Conservation (phyloP, 2,113 vertebrate genomes). For the Tursiops truncatus region DNA sequence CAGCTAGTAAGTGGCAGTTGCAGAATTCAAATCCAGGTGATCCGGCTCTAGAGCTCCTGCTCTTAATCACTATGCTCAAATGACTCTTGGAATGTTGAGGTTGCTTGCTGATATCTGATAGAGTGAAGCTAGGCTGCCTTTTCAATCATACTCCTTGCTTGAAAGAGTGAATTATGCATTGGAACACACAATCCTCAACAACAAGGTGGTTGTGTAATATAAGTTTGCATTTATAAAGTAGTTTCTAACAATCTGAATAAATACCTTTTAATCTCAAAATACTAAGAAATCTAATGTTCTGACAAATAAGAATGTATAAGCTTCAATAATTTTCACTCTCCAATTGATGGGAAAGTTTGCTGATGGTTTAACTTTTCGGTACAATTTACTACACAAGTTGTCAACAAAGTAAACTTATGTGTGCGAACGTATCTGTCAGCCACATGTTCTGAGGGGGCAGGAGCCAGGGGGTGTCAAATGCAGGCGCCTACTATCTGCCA, state of each 20-base stretch:
- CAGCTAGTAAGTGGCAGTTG: conserved; percentile 49
- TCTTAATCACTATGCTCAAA: background rate
- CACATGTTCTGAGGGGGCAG: background rate
- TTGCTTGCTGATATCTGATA: background rate
- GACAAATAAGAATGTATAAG: background rate
- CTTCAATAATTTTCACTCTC: conserved; percentile 30
- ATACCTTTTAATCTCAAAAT: conserved; percentile 23
- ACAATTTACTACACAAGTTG: background rate
- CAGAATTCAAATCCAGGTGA: conserved; percentile 34
- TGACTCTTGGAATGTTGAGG: background rate
- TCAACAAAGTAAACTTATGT: background rate
- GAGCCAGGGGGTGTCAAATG: background rate
- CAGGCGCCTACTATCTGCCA: background rate
- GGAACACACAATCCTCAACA: background rate
- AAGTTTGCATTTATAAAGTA: background rate
- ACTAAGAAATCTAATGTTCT: conserved; percentile 21
- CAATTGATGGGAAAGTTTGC: background rate
- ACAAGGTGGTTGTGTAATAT: background rate
- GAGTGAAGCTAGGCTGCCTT: background rate
- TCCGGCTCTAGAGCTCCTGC: conserved; percentile 7
- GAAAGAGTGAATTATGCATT: background rate
- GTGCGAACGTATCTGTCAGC: background rate
- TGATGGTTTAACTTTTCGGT: background rate
- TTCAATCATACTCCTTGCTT: background rate
- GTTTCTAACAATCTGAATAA: conserved; percentile 29